phyloP scores from a whole-genome alignment of 2,888 invertebrate genomes.

The Amiota communis region DNA sequence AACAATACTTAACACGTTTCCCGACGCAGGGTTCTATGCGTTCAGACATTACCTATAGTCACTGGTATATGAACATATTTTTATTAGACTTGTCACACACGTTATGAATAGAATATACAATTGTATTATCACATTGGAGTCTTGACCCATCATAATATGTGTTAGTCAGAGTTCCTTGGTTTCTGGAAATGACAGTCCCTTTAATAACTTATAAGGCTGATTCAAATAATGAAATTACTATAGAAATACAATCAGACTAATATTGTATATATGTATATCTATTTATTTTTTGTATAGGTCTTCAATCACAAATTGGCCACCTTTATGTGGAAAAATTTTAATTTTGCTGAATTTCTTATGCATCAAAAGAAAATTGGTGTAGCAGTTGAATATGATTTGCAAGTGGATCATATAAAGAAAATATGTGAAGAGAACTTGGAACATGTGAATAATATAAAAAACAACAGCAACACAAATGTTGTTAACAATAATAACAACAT shows the following conservation, averaged over 20 bases:
- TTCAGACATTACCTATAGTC: too few species aligned
- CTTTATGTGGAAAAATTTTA: slow-evolving; percentile 70
- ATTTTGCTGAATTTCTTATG: slow-evolving; percentile 67
- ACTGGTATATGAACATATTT: too few species aligned
- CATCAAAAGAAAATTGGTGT: slow-evolving; percentile 70
- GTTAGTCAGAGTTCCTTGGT: too few species aligned
- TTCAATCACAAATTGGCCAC: slow-evolving; percentile 68
- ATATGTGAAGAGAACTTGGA: slow-evolving; percentile 55
- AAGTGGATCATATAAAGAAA: slow-evolving; percentile 68
- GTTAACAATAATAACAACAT: slow-evolving; percentile 53
- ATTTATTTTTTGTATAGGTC: slow-evolving; percentile 45
- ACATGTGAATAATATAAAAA: slow-evolving; percentile 35
- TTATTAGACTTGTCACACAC: neutral
- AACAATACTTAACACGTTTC: too few species aligned
- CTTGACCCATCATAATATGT: too few species aligned
- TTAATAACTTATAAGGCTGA: too few species aligned
- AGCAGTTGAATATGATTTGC: slow-evolving; percentile 63
- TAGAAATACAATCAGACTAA: too few species aligned
- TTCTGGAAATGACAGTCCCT: too few species aligned
- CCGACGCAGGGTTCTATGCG: too few species aligned
- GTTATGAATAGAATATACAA: neutral
- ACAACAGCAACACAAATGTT: slow-evolving; percentile 40
- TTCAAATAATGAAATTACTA: too few species aligned
- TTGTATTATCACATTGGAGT: neutral
- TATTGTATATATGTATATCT: neutral